Evolutionary conservation across 1,140 invertebrate species (phyloP).

Genomic region (Saccostrea cuccullata): DNA sequence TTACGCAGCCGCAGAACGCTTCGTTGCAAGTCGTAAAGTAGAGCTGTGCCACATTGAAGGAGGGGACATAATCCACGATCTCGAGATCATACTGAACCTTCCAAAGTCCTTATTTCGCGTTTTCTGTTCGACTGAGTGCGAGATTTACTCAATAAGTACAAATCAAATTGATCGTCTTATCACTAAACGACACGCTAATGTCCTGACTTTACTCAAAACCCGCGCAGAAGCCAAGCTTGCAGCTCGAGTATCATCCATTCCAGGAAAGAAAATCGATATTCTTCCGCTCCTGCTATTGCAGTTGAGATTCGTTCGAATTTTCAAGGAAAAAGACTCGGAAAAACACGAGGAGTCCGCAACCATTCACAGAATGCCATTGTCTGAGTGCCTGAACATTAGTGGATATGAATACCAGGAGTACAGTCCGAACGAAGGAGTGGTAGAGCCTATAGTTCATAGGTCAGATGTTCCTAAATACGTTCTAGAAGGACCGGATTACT

Average conservation of each 20-base stretch:
- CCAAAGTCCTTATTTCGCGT: background rate
- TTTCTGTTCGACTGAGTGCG: conserved; percentile 21
- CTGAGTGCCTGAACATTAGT: background rate
- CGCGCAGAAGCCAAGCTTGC: conserved; percentile 36
- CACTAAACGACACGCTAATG: background rate
- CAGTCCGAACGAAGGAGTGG: background rate
- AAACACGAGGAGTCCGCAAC: background rate
- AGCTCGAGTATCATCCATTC: conserved; percentile 22
- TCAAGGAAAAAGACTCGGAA: background rate
- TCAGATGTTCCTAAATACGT: background rate
- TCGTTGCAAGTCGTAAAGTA: background rate
- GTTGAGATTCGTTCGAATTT: conserved; percentile 20
- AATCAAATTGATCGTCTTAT: background rate
- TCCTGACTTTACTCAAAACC: conserved; percentile 40
- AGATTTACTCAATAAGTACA: background rate
- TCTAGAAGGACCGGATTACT: background rate
- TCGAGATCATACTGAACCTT: conserved; percentile 30
- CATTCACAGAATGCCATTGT: background rate
- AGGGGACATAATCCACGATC: conserved; percentile 44
- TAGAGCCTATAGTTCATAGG: background rate
- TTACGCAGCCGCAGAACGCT: conserved; percentile 12
- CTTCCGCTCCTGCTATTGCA: conserved; percentile 27
- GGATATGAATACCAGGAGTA: background rate
- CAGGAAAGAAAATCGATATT: conserved; percentile 28
- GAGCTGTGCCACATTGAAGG: conserved; percentile 34